Evolutionary conservation across 2,113 vertebrate species (phyloP).

Genomic region (Silurus glanis): DNA sequence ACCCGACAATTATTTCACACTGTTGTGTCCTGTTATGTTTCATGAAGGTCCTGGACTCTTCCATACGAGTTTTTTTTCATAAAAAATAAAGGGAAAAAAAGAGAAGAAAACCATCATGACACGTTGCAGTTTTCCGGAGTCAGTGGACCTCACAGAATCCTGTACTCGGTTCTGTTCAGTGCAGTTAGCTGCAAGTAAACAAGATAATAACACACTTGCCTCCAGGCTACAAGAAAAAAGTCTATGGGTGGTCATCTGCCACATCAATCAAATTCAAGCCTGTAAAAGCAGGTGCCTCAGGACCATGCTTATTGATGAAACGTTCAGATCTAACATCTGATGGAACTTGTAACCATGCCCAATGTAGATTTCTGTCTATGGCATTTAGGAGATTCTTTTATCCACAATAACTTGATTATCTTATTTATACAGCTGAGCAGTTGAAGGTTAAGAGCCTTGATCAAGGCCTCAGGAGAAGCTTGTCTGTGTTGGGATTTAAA

Average conservation of each 20-base stretch:
- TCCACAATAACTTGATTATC: too few species aligned
- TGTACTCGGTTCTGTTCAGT: neutral
- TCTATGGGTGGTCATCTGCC: constrained; percentile 6
- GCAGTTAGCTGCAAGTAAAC: constrained; percentile 17
- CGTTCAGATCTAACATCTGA: neutral
- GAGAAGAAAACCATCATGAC: neutral
- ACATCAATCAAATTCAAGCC: neutral
- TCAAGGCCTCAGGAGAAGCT: too few species aligned
- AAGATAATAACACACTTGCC: constrained; percentile 12
- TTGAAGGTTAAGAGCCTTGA: too few species aligned
- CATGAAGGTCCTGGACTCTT: neutral
- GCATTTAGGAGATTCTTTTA: too few species aligned
- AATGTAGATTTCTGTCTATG: too few species aligned
- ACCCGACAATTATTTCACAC: too few species aligned
- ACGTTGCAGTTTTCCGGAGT: neutral
- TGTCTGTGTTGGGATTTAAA: too few species aligned
- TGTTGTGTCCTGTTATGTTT: too few species aligned
- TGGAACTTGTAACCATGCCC: neutral
- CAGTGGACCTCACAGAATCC: neutral
- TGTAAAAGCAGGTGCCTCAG: neutral
- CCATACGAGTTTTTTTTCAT: neutral
- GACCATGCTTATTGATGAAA: neutral
- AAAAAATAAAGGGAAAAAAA: neutral
- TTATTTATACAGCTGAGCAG: too few species aligned
- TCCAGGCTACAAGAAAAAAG: neutral